These are phyloP conservation scores for Druon quercuslanigerum DNA, from an alignment of 1,140 invertebrate genomes.

Conservation along the genomic window DNA sequence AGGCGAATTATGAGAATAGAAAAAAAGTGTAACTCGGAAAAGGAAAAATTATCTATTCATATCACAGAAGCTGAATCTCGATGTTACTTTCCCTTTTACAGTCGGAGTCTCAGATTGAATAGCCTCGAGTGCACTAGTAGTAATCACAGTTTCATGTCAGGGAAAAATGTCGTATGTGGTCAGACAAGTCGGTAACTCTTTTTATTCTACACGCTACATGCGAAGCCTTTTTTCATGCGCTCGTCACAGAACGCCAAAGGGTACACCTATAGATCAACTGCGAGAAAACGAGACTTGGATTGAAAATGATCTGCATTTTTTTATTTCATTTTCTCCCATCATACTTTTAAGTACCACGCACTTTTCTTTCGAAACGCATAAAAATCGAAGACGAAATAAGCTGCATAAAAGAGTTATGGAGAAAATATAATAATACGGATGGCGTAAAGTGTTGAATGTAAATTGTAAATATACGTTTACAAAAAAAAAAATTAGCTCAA, in stretches of 20 bases:
- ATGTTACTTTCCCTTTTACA: slow-evolving; percentile 31
- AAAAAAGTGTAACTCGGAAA: background rate
- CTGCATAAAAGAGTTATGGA: too few species aligned
- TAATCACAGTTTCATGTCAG: slow-evolving; percentile 31
- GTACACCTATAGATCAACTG: slow-evolving; percentile 30
- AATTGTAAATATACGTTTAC: too few species aligned
- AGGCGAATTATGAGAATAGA: slow-evolving; percentile 19
- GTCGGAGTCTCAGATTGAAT: slow-evolving; percentile 22
- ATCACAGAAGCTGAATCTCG: slow-evolving; percentile 30
- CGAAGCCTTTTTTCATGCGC: slow-evolving; percentile 26
- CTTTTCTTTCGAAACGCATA: background rate
- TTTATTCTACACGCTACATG: slow-evolving; percentile 28
- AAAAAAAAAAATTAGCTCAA: too few species aligned
- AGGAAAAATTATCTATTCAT: slow-evolving; percentile 28
- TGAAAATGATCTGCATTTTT: slow-evolving; percentile 30
- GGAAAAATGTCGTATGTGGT: slow-evolving; percentile 31
- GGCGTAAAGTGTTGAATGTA: too few species aligned
- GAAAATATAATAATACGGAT: too few species aligned
- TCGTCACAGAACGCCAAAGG: slow-evolving; percentile 29
- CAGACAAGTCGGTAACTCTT: slow-evolving; percentile 30
- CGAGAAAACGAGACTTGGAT: slow-evolving; percentile 30
- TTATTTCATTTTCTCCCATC: slow-evolving; percentile 9
- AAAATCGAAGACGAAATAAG: background rate
- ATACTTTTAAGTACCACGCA: slow-evolving; percentile 17
- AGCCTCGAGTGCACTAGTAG: slow-evolving; percentile 29